Conservation (phyloP, 2,797 vertebrate genomes). For the Sebastes oblongus region DNA sequence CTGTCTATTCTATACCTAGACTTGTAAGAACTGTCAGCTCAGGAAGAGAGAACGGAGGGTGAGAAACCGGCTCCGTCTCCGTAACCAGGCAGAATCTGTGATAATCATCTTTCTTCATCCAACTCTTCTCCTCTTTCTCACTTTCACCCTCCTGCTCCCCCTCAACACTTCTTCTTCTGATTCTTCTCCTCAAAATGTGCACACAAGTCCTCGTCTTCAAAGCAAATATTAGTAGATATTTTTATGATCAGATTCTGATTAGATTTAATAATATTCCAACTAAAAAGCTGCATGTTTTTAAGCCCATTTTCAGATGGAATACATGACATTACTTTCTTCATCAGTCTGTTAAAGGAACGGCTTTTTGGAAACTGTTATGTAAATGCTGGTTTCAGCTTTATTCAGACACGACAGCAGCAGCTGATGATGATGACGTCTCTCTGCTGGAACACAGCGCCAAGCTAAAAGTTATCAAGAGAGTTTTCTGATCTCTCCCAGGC, state of each 20-base stretch:
- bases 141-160: slow-evolving; percentile 1
- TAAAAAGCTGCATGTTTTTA: not conserved
- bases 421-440: not conserved
- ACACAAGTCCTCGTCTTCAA: not conserved
- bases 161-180: not conserved
- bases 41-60: not conserved
- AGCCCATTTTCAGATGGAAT: not conserved
- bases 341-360: not conserved
- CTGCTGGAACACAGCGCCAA: not conserved
- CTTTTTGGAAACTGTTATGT: not conserved
- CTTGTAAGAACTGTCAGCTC: not conserved
- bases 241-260: not conserved
- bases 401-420: not conserved
- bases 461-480: not conserved
- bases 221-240: not conserved
- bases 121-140: not conserved
- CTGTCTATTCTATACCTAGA: not conserved
- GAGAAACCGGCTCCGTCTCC: not conserved
- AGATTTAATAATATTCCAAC: not conserved
- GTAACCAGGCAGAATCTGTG: slow-evolving; percentile 20
- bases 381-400: not conserved
- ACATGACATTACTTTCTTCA: not conserved
- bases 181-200: not conserved
- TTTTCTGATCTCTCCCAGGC: too few relatives aligned
- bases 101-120: not conserved